Base-by-base conservation (phyloP, 2,797 vertebrate species). In the Toxotes lorentzi region DNA sequence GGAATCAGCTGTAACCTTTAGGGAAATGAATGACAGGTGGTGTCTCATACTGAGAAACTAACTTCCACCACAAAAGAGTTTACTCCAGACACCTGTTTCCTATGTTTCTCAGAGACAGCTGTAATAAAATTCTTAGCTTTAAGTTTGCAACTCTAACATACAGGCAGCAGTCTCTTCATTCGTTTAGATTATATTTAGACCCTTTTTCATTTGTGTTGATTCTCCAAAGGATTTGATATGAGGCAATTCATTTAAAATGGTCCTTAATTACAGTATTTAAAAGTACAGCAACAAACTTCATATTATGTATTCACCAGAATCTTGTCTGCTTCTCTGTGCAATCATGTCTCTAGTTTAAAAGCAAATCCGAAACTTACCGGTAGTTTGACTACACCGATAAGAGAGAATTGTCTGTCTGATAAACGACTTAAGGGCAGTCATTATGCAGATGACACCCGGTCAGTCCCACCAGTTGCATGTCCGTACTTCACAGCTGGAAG, bases 401-500 rank as follows among this genome's bases (percentile, higher is more conserved):
- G 14, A 59, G n/a, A n/a, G n/a, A n/a, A n/a, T n/a, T n/a, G 14
- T 59, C 23, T 57, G 41, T 27, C 54, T 71, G 45, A 84, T 77
- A 71, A 66, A 71, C 58, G 3, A 7, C 32, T n/a, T 47, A 5
- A 58, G 66, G 72, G 35, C 24, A 6, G 62, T 76, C 57, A 27
- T 59, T 63, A 41, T 48, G 53, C 32, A 34, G 53, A 41, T 7
- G 53, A 45, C 24, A 23, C 30, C 30, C 6, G 0, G 40, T 30
- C 48, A 1, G 23, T 69, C 41, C 41, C 34, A 12, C 17, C 50
- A 1, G 27, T 30, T 43, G 35, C 34, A 0, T 7, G 54, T 48
- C 38, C 5, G 7, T 7, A 11, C 27, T 23, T 48, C 70, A 74
- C 82, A 70, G 74, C 66, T 62, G 74, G 57, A 59, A 3, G 16